Percentiles rank a stretch among this genome's conserved stretches.
phyloP scores from a whole-genome alignment of 2,888 invertebrate species.

The Isotomurus palustris region DNA sequence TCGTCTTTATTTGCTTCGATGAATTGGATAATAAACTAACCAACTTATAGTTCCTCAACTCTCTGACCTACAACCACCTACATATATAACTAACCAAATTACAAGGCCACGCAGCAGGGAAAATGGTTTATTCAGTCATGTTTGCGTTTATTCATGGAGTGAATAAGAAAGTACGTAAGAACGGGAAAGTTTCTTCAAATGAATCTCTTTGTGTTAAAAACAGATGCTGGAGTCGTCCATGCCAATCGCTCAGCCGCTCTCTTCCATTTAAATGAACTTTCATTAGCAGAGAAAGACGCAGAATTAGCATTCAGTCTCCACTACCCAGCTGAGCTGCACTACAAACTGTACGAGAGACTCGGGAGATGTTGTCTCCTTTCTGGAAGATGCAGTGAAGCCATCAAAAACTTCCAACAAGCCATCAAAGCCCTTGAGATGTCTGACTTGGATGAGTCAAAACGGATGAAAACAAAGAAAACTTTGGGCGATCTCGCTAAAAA shows the following conservation, averaged over 20 bases:
- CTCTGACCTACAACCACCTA: too few species aligned
- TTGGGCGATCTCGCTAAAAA: conserved; percentile 23
- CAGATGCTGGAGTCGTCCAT: conserved; percentile 57
- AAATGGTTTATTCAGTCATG: background rate
- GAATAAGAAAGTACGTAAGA: background rate
- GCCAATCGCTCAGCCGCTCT: conserved; percentile 65
- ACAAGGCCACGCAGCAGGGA: too few species aligned
- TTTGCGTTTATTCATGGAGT: background rate
- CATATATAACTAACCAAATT: too few species aligned
- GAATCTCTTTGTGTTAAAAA: background rate
- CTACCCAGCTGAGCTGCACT: conserved; percentile 58
- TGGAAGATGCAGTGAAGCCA: conserved; percentile 31
- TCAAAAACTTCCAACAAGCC: conserved; percentile 32
- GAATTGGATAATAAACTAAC: too few species aligned
- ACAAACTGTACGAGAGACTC: conserved; percentile 42
- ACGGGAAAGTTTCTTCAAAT: background rate
- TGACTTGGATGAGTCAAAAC: conserved; percentile 34
- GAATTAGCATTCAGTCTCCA: conserved; percentile 60
- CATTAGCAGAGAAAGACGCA: conserved; percentile 63
- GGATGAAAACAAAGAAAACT: conserved; percentile 29
- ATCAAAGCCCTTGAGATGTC: conserved; percentile 28
- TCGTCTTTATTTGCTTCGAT: too few species aligned
- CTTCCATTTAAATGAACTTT: conserved; percentile 57
- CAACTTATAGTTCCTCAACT: too few species aligned
- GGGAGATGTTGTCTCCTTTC: conserved; percentile 34